A percentile compares a stretch with the other conserved stretches of the same genome.
Evolutionary conservation across 2,888 invertebrate genomes (phyloP).

Genomic region (Apomyelois bistriatella): DNA sequence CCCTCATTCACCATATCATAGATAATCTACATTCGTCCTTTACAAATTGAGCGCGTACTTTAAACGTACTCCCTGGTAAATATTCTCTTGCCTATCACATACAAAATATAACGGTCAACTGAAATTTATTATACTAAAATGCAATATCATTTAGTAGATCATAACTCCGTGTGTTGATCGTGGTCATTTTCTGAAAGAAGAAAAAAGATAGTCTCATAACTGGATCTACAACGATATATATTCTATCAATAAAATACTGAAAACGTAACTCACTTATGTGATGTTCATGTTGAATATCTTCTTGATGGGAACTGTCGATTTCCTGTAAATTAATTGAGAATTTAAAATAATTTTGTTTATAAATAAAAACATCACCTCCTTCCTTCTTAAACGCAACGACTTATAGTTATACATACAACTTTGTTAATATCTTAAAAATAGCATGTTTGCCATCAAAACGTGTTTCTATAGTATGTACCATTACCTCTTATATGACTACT

Average conservation of each 20-base stretch:
- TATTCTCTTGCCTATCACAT: slow-evolving; percentile 5
- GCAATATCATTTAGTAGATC: slow-evolving; percentile 46
- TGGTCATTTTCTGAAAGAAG: slow-evolving; percentile 50
- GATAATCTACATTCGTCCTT: slow-evolving; percentile 1
- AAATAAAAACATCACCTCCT: too few species aligned
- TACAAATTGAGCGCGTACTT: slow-evolving; percentile 4
- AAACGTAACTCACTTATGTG: slow-evolving; percentile 36
- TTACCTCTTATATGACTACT: too few species aligned
- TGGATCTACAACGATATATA: background rate
- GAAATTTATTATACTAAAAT: slow-evolving; percentile 30
- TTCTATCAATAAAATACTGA: background rate
- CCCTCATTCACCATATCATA: background rate
- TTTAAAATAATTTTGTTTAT: too few species aligned
- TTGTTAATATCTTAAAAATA: too few species aligned
- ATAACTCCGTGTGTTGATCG: slow-evolving; percentile 64
- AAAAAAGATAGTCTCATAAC: slow-evolving; percentile 7
- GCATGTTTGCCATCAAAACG: too few species aligned
- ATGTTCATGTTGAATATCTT: slow-evolving; percentile 31
- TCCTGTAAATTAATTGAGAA: slow-evolving; percentile 38
- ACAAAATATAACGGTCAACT: slow-evolving; percentile 24
- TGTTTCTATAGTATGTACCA: too few species aligned
- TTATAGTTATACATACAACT: too few species aligned
- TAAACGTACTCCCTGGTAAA: background rate
- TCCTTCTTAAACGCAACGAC: background rate
- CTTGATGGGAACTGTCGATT: slow-evolving; percentile 41